These are phyloP conservation scores for Platycnemis pennipes DNA, from an alignment of 2,888 invertebrate genomes.

Conservation along the genomic window DNA sequence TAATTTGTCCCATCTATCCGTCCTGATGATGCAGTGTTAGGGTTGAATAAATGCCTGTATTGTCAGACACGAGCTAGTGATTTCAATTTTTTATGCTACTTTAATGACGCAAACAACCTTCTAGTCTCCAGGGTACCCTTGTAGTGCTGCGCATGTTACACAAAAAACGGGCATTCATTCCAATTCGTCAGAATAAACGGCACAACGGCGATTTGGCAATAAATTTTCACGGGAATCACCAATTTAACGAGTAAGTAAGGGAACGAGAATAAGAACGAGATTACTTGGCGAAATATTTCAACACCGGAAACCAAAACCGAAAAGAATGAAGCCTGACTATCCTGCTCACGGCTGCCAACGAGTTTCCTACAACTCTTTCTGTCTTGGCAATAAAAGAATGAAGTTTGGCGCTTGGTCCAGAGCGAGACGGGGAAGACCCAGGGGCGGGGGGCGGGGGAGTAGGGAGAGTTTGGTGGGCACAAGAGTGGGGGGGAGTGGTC, in stretches of 20 bases:
- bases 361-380: background rate
- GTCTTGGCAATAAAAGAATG: conserved; percentile 2
- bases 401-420: background rate
- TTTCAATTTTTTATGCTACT: too few species aligned
- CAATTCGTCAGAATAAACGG: too few species aligned
- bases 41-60: too few species aligned
- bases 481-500: background rate
- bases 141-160: too few species aligned
- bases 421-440: background rate
- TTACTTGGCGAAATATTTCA: background rate
- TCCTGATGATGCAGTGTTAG: too few species aligned
- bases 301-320: conserved; percentile 24
- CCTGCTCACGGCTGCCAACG: background rate
- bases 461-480: background rate
- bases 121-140: too few species aligned
- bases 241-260: background rate
- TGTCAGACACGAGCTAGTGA: too few species aligned
- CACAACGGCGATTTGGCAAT: background rate
- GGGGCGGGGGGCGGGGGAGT: background rate
- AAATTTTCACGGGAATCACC: background rate
- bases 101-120: too few species aligned
- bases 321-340: background rate
- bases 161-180: too few species aligned
- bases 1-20: too few species aligned
- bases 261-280: background rate